Base-by-base conservation (phyloP, 2,797 vertebrate genomes). In the Brotula barbata region DNA sequence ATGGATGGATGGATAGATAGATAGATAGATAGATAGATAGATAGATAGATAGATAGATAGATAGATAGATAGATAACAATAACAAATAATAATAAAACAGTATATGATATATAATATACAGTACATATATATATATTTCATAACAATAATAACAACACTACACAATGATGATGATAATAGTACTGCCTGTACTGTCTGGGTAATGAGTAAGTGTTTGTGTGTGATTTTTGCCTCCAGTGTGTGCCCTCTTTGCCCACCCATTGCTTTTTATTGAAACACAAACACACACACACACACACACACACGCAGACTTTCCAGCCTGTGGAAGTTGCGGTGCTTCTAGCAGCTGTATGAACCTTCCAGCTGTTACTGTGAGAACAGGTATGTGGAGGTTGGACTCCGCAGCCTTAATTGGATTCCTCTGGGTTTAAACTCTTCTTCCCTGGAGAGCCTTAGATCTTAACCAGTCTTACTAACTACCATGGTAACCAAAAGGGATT, bases 391-490 rank as follows among this genome's bases (percentile, higher is more conserved):
- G 67, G 69, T 59, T 73, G 54, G 31, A 53, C n/a, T 47, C 62
- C 2, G 71, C 71, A 6, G 61, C 33, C 45, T 48, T 85, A 81
- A 87, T 82, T 79, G 81, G 57, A 1, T 76, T 82, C 73, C 77
- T 64, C 52, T 31, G 71, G 65, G 72, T 70, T 11, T 69, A 44
- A 0, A 6, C 68, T 76, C 16, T 3, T 34, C 34, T 69, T 50
- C 66, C 63, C 64, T n/a, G 67, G 70, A 77, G 74, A 83, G 75
- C 44, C 69, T 82, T 77, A 80, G 76, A 85, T 84, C 74, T 55
- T 72, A 84, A 85, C 34, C 1, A 78, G 68, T 64, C 68, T 78
- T 55, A 68, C 83, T 84, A 83, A 72, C 61, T 73, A 22, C 73
- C 78, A 77, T 81, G 72, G 80, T 70, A 66, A 84, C 78, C 10